Conservation (phyloP, 2,797 vertebrate genomes). For the Mionectes olivaceus region DNA sequence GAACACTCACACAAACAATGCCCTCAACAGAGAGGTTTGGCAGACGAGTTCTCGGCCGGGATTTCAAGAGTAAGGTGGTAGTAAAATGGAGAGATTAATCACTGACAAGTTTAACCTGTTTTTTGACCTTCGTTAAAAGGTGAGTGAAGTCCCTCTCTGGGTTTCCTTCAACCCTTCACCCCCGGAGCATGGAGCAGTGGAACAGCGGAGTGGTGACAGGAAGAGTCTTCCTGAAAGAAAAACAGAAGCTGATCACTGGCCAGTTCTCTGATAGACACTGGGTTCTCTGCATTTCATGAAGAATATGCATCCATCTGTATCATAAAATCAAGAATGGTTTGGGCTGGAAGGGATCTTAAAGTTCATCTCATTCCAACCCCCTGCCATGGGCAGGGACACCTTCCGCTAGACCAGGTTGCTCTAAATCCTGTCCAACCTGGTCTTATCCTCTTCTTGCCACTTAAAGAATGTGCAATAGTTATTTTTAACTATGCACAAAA, state of each 20-base stretch:
- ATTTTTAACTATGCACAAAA: background rate
- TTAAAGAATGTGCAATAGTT: accelerated
- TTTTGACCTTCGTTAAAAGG: background rate
- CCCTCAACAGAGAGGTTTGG: background rate
- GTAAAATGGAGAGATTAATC: background rate
- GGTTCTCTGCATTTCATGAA: background rate
- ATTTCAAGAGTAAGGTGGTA: background rate
- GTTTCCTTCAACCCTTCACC: background rate
- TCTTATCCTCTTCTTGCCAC: background rate
- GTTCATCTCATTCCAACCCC: background rate
- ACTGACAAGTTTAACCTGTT: conserved; percentile 24
- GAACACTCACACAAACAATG: background rate
- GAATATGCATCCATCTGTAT: background rate
- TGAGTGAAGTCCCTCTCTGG: background rate
- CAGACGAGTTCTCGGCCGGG: background rate
- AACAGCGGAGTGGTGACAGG: background rate
- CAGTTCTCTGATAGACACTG: background rate
- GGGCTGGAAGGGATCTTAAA: background rate
- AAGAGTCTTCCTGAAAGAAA: background rate
- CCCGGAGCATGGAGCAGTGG: background rate
- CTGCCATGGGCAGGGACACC: background rate
- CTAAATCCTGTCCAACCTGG: background rate
- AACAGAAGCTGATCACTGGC: background rate
- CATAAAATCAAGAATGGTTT: background rate
- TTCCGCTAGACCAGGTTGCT: background rate